Base-by-base conservation (phyloP, 2,888 invertebrate species). In the Pollenia labialis region DNA sequence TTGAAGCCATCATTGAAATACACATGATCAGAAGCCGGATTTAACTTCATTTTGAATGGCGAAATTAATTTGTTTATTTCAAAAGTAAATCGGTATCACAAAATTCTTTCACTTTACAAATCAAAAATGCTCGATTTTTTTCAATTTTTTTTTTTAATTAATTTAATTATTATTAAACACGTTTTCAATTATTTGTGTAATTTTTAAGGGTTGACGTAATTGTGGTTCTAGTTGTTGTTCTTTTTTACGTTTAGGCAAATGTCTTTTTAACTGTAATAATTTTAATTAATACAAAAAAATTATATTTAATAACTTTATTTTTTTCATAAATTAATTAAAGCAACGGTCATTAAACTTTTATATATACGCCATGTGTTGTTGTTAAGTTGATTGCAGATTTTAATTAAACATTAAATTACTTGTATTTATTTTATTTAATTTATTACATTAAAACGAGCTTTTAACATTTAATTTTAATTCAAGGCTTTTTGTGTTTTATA, bases 1-100 rank as follows among this genome's bases (percentile, higher is more conserved):
- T 93, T 92, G 68, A 93, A 91, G 66, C 92, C 93, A 87, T 93
- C 92, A 87, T 93, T 93, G 71, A 93, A 90, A 85, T 93, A 93
- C 0, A 92, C 92, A 89, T 93, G 93, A 90, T 93, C 90, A 76
- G 90, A 90, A 62, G 91, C 91, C 69, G 91, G 90, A 89, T 90
- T 92, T 44, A 90, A 88, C 87, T 92, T 92, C 91, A 92, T 92
- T 86, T 88, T 90, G 81, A 10, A 12, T 9, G 9, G 12, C 44
- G 32, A 4, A 32, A 32, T 6, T 32, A 32, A 32, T 32, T 32
- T 32, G 32, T 32, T 32, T 32, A 32, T 32, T 32, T 32, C 32
- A 32, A 32, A 32, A 6, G 32, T 32, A 46, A 54, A n/a, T 16
- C 9, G 11, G 54, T 14, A n/a, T 16, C 46, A 32, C 44, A 66